Conservation (phyloP, 2,113 vertebrate species). For the Bettongia penicillata region DNA sequence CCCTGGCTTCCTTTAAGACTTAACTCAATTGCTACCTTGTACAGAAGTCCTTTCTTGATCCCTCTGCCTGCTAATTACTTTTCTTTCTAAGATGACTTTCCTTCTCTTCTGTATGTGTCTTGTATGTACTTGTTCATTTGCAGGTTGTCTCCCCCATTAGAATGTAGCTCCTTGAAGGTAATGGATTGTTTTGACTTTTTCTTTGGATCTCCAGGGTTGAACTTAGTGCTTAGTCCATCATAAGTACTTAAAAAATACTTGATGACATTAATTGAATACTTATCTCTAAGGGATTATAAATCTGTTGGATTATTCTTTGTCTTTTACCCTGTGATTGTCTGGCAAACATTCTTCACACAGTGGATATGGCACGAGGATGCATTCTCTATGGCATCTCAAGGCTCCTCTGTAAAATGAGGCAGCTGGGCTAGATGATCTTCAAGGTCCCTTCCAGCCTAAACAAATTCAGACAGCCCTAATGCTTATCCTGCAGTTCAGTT, state of each 20-base stretch:
- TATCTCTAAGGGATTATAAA: background rate
- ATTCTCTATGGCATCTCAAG: background rate
- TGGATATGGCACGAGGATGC: background rate
- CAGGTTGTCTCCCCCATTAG: background rate
- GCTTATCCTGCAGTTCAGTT: background rate
- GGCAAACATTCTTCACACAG: background rate
- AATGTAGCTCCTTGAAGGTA: background rate
- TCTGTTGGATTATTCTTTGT: background rate
- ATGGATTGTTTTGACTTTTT: background rate
- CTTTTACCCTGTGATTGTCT: background rate
- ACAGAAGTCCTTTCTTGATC: background rate
- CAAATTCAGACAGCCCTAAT: background rate
- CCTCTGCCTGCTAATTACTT: background rate
- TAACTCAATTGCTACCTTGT: background rate
- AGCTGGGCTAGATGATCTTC: background rate
- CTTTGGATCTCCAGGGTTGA: background rate
- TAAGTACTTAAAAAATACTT: background rate
- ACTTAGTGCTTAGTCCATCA: background rate
- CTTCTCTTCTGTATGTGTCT: background rate
- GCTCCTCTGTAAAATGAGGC: too few relatives aligned
- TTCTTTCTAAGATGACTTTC: background rate
- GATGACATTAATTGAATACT: background rate
- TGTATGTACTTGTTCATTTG: background rate
- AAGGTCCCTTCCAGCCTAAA: background rate
- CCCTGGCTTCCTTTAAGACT: background rate